Evolutionary conservation across 1,140 invertebrate species (phyloP).

Genomic region (Bombus balteatus): DNA sequence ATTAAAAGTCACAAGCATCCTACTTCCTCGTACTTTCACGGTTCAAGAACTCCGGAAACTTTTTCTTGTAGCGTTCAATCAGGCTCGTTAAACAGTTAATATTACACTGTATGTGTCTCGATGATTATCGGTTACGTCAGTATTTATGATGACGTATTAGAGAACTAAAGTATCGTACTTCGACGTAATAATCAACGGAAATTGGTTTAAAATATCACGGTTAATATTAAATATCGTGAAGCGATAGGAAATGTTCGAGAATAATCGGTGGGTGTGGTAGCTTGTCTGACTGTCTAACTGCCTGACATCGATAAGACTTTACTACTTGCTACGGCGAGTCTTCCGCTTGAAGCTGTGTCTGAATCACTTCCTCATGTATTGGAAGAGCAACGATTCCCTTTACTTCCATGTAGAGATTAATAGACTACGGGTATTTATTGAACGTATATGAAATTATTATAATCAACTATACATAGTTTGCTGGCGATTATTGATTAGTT

Average conservation of each 20-base stretch:
- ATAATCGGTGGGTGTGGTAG: background rate
- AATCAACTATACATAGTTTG: too few relatives aligned
- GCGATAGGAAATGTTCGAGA: background rate
- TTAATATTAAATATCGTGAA: background rate
- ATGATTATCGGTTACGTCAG: background rate
- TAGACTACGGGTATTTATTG: background rate
- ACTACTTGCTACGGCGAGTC: background rate
- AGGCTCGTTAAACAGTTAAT: background rate
- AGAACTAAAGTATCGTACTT: background rate
- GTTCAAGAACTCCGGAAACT: background rate
- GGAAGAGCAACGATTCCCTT: background rate
- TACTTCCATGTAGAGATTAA: background rate
- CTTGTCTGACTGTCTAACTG: background rate
- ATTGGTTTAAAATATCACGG: background rate
- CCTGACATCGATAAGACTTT: background rate
- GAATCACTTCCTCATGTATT: background rate
- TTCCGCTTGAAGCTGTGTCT: background rate
- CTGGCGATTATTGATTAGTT: too few relatives aligned
- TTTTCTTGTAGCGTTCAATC: background rate
- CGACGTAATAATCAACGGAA: background rate
- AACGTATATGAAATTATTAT: too few relatives aligned
- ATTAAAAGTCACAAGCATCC: background rate
- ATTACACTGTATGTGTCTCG: background rate
- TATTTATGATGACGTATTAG: background rate
- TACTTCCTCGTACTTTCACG: background rate